A percentile compares a stretch with the other conserved stretches of the same genome.
Evolutionary conservation across 2,888 invertebrate genomes (phyloP).

Genomic region (Digitonthophagus gazella): DNA sequence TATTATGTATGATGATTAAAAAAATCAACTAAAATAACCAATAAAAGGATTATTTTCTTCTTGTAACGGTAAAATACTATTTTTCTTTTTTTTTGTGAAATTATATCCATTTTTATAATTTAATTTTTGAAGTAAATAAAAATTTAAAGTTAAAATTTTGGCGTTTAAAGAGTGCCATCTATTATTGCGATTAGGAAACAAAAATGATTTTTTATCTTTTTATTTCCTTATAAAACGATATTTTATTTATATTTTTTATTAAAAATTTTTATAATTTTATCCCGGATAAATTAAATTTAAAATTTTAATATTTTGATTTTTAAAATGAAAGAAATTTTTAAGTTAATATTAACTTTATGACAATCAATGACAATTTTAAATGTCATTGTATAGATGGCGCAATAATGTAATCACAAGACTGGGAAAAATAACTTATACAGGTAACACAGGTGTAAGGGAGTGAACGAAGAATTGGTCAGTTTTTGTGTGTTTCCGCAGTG

Average conservation of each 20-base stretch:
- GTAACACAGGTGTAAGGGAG: background rate
- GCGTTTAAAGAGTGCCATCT: no score
- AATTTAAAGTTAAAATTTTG: background rate
- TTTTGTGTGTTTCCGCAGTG: background rate
- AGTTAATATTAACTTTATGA: no score
- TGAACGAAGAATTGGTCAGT: background rate
- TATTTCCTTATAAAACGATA: no score
- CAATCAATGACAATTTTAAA: no score
- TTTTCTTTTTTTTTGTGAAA: background rate
- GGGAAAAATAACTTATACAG: background rate
- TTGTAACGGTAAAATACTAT: background rate
- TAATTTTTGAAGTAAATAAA: no score
- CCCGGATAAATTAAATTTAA: no score
- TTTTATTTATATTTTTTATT: no score
- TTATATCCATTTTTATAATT: background rate
- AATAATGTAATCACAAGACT: conserved; percentile 34
- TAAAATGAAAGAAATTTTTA: no score
- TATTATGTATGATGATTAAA: conserved; percentile 63
- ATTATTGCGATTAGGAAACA: no score
- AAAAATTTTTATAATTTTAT: no score
- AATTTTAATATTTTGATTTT: no score
- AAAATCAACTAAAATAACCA: conserved; percentile 66
- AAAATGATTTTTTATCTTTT: no score
- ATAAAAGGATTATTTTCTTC: conserved; percentile 46
- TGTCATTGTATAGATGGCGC: background rate